Evolutionary conservation across 2,113 vertebrate genomes (phyloP), one percentile per base, ranked within the genome.

Genomic region (Cochlearius cochlearius): DNA sequence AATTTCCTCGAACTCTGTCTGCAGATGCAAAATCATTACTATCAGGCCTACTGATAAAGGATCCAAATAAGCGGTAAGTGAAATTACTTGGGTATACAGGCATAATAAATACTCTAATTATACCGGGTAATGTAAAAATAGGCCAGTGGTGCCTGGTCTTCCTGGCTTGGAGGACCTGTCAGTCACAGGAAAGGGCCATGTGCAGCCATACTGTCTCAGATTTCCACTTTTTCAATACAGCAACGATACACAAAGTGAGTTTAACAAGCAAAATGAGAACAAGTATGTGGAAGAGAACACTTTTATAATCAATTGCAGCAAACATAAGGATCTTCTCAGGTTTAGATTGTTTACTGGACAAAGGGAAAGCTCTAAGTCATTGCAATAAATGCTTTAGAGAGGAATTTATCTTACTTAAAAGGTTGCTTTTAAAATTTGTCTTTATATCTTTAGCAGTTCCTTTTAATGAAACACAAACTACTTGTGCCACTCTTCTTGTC

Each of bases 1-100:
- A 99, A 98, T 99, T 99, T 96, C 99, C 99, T 45, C 98, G 99
- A 92, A 99, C 99, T 30, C 98, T 99, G 19, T 99, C 99, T 45
- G 97, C 99, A 39, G 99, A 99, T 92, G 99, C 99, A 98, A 99
- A 99, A 98, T 99, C 99, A 38, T 98, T 99, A 97, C 98, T 99
- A 96, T 99, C 99, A 38, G 99, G 99, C 93, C 98, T 99, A 92
- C 99, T 99, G 97, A 99, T 99, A 98, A 99, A 99, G 98, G 99
- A 99, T 98, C 99, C 99, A 94, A 99, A 99, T 98, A 99, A 99
- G 97, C 97, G 99, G 99, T 99, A 96, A 98, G 95, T 94, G 63
- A 77, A 71, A 75, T 88, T 60, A 66, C 55, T 88, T 49, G 22
- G 26, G 5, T 86, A 5, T 45, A 9, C 27, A 62, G 22, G 45